Base-by-base conservation (phyloP, 2,113 vertebrate species). In the Tamias sibiricus region DNA sequence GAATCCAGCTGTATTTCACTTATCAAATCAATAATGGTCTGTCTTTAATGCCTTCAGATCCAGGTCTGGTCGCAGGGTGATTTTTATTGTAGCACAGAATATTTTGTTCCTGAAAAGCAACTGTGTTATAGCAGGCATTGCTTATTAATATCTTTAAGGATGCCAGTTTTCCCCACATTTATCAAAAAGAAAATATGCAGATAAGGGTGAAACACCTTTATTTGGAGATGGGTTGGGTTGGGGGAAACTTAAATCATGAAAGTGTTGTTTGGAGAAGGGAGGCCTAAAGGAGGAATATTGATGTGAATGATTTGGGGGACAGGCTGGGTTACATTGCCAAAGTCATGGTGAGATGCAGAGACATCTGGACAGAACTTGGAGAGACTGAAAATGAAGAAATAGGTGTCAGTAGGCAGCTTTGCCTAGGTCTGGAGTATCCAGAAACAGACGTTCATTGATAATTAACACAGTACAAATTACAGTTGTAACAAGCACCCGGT, bases 21-120 rank as follows among this genome's bases (percentile, higher is more conserved):
- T 90, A 54, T 28, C 40, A 59, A 47, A 83, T 80, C 83, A 37
- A 4, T n/a, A 11, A 59, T 81, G 77, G 42, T 94, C 96, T 95
- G 76, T 11, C 35, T 69, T 64, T 7, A 49, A 91, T 90, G 84
- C 75, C 22, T 35, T 30, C 4, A 7, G 12, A 82, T 93, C 13
- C 5, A 7, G 12, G 83, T 91, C 32, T 13, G 86, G 35, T 72
- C 95, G 37, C 37, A 79, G 71, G 66, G 71, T 57, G 62, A 2
- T 16, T 59, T 62, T 32, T 59, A 84, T 49, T 47, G 10, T 1
- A 47, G 12, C 28, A 28, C 49, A 32, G 42, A 52, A 87, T 35
- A 49, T 81, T 77, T 76, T 66, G 68, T 66, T 87, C 49, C 52
- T 69, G 30, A 49, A 85, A 79, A 85, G 54, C 71, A 44, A 28